Evolutionary conservation across 2,888 invertebrate species (phyloP), one percentile per base, ranked within the genome.

Genomic region (Netelia melanura): DNA sequence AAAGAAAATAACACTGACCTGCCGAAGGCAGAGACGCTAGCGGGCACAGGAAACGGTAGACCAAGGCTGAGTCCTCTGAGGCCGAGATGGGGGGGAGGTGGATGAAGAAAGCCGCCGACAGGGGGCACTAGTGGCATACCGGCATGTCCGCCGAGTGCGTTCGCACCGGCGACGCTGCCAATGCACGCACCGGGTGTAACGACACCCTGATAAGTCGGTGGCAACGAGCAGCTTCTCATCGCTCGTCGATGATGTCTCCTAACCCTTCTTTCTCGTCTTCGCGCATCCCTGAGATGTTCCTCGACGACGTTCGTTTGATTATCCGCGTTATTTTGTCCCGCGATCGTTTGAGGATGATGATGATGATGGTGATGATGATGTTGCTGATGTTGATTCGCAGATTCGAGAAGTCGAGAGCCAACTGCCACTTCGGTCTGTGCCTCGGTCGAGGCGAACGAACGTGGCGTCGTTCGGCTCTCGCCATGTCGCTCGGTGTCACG

Each of bases 21-120:
- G 89, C 93, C 93, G 44, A 93, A 93, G 79, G 93, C 93, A 58
- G 93, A 93, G 48, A 93, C 93, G 83, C 93, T 93, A 52, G 93
- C 90, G 9, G 93, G 91, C 56, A 93, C 93, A 44, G 93, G 93
- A 87, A 93, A 93, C 21, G 93, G 93, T 74, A 93, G 81, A 14
- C 93, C 93, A 10, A 93, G 90, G 81, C 92, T 93, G 67, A 93
- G 93, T 21, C 93, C 93, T 80, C 93, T 86, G 3, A 93, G 91
- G 17, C 93, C 93, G n/a, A 93, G 88, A 85, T 93, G 93, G 0
- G 93, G 92, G 23, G 93, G 93, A 2, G 93, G 93, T 62, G 93
- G 93, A 81, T 93, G 93, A 44, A 93, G 88, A 81, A 92, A 93
- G 8, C 93, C 91, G 30, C 91, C 90, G 14, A 91, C 88, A 1